These are phyloP conservation scores for Chelon labrosus DNA, from an alignment of 2,797 vertebrate genomes.

Conservation along the genomic window DNA sequence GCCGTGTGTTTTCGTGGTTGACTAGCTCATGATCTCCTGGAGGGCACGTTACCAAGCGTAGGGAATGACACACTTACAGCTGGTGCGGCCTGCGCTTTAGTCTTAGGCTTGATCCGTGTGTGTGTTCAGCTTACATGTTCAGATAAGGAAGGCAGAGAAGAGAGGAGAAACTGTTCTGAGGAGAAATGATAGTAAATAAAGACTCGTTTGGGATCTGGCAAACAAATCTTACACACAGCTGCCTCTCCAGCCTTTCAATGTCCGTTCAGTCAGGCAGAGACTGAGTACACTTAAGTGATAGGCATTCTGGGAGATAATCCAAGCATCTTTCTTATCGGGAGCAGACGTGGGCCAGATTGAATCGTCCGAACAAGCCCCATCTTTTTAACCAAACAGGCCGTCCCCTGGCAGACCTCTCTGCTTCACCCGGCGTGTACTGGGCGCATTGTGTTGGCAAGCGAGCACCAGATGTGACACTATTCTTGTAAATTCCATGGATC, in stretches of 20 bases:
- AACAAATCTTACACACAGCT: constrained; percentile 23
- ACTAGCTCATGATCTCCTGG: constrained; percentile 50
- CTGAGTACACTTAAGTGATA: constrained; percentile 22
- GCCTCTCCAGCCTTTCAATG: constrained; percentile 4
- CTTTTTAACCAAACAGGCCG: constrained; percentile 27
- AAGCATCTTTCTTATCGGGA: constrained; percentile 54
- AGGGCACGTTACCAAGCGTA: constrained; percentile 55
- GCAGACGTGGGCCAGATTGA: constrained; percentile 54
- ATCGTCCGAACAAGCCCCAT: constrained; percentile 49
- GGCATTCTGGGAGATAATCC: constrained; percentile 64
- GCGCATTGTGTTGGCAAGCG: constrained; percentile 41
- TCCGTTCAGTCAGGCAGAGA: constrained; percentile 25
- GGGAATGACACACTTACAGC: constrained; percentile 59
- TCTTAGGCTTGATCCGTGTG: neutral
- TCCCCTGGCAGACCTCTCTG: constrained; percentile 43
- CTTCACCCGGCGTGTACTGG: neutral
- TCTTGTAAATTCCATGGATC: constrained; percentile 38
- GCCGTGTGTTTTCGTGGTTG: constrained; percentile 52
- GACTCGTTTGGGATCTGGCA: neutral
- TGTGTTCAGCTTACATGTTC: neutral
- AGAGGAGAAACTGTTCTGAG: neutral
- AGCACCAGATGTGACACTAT: constrained; percentile 54
- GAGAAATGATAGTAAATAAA: constrained; percentile 1
- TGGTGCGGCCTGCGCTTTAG: constrained; percentile 33
- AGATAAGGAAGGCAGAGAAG: neutral